Evolutionary conservation across 2,113 vertebrate species (phyloP), one percentile per base, ranked within the genome.

Genomic region (Saccopteryx leptura): DNA sequence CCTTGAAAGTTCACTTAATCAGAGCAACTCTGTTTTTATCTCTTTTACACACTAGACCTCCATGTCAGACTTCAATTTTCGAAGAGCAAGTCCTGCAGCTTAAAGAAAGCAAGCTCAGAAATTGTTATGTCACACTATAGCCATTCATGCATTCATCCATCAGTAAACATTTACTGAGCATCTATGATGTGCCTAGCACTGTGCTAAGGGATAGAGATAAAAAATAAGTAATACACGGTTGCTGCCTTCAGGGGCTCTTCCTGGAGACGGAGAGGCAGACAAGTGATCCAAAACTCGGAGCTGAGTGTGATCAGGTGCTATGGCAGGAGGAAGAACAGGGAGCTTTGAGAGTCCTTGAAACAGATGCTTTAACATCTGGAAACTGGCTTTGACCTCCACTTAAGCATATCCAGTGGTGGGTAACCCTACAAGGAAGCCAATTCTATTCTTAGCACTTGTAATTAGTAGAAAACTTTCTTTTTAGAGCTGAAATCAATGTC

Each of bases 391-490:
- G 31, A 94, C 24, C 15, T 86, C 61, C 82, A 7, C 48, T 95
- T 88, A 95, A 66, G 96, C 52, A 79, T 26, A 60, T 2, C 19
- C 54, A 89, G 33, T 52, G n/a, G 23, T n/a, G 46, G 54, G n/a
- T 54, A 94, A 81, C 46, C 85, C 54, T 71, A 79, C 26, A n/a
- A 84, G 72, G 74, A 58, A 69, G 50, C 12, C 23, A n/a, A 66
- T 68, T 92, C 63, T 90, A 68, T 82, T 87, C 96, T 88, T 83
- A 68, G 90, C 52, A 69, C 5, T 79, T 88, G 19, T 82, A 76
- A 90, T 56, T 84, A 75, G 58, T 9, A 39, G 33, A 26, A 52
- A 54, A 31, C 33, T 58, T 50, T 82, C n/a, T 33, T 63, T 65
- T 63, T 66, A 72, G 8, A 48, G 60, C 13, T 71, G 18, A 75